A percentile compares a stretch with the other conserved stretches of the same genome.
Evolutionary conservation across 2,113 vertebrate species (phyloP).

Genomic region (Pachycephala philippinensis): DNA sequence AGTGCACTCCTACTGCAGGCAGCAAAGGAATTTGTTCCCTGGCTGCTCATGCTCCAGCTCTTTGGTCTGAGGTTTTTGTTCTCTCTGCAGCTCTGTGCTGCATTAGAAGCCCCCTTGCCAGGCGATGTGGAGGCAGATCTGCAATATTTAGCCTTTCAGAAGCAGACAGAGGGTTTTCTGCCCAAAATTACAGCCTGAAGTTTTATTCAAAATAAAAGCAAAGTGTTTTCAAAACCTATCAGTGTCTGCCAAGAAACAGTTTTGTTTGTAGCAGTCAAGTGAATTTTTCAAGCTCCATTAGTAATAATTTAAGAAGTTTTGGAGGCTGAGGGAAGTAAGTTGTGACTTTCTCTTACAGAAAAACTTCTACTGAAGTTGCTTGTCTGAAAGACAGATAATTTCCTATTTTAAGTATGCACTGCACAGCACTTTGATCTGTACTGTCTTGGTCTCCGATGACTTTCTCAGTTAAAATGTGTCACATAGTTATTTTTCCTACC

Average conservation of each 20-base stretch:
- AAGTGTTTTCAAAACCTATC: neutral
- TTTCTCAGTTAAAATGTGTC: neutral
- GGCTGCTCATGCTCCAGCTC: neutral
- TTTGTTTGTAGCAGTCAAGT: neutral
- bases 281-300: neutral
- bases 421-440: neutral
- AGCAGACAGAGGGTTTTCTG: neutral
- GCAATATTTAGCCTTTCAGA: neutral
- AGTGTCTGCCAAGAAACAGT: neutral
- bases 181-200: neutral
- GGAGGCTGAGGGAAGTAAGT: neutral
- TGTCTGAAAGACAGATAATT: neutral
- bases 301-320: neutral
- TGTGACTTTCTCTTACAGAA: neutral
- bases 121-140: neutral
- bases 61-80: neutral
- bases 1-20: neutral
- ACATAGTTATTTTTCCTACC: neutral
- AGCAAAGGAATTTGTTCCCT: neutral
- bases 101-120: neutral
- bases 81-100: neutral
- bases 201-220: neutral
- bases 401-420: neutral
- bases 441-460: rapidly evolving
- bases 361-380: neutral